phyloP scores from a whole-genome alignment of 92 coral and sea anemone genomes.

The Parazoanthus atlanticus region DNA sequence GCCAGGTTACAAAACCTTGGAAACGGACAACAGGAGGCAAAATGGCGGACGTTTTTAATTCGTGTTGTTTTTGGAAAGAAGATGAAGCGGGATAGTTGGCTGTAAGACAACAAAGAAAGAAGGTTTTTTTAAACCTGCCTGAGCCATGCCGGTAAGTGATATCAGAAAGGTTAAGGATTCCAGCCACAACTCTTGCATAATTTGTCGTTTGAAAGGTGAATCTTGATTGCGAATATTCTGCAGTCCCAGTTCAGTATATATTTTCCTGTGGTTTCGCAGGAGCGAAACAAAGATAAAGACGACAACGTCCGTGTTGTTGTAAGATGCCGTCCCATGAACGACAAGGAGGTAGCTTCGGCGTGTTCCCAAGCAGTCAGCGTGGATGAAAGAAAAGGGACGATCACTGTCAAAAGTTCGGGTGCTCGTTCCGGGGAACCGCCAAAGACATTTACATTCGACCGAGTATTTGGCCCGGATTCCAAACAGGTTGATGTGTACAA shows the following conservation, averaged over 20 bases:
- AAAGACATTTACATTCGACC: conserved; percentile 90
- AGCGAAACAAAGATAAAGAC: conserved; percentile 68
- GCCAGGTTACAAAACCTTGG: conserved; percentile 45
- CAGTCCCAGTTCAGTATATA: too few relatives aligned
- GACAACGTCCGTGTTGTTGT: conserved; percentile 99
- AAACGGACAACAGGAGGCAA: conserved; percentile 23
- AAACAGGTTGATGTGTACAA: conserved; percentile 97
- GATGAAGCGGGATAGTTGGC: neutral
- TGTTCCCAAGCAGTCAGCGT: conserved; percentile 83
- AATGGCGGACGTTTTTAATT: conserved; percentile 33
- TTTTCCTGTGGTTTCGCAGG: neutral
- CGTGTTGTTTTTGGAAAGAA: neutral
- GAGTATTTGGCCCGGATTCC: conserved; percentile 89
- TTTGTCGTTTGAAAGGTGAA: conserved; percentile 12
- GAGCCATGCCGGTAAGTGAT: conserved; percentile 39
- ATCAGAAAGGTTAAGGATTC: neutral
- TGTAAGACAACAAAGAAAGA: neutral
- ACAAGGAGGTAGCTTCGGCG: conserved; percentile 79
- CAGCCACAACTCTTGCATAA: neutral
- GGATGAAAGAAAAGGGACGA: conserved; percentile 87
- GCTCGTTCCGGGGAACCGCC: conserved; percentile 87
- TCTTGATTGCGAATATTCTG: too few relatives aligned
- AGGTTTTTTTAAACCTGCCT: neutral
- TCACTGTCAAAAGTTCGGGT: conserved; percentile 72
- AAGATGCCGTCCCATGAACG: conserved; percentile 98